Percentiles rank a stretch among this genome's conserved stretches.
phyloP scores from a whole-genome alignment of 2,113 vertebrate species.

The Malaclemys terrapin region DNA sequence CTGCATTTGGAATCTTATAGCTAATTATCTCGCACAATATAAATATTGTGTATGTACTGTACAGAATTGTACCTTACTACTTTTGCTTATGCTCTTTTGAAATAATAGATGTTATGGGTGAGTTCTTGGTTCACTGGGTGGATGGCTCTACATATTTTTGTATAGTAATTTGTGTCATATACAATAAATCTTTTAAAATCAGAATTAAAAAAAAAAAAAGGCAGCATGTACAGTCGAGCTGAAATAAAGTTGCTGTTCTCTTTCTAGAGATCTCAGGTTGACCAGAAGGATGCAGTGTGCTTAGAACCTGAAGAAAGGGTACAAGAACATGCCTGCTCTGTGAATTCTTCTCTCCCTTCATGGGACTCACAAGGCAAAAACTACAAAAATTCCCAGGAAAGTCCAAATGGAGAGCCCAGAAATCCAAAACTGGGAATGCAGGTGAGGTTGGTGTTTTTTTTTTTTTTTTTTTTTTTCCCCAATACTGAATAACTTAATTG shows the following conservation, averaged over 20 bases:
- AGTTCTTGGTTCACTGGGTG: neutral
- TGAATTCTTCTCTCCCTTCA: constrained; percentile 26
- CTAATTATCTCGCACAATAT: neutral
- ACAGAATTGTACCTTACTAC: neutral
- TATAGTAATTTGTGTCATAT: neutral
- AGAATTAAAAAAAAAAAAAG: neutral
- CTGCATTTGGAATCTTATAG: neutral
- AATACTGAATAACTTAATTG: neutral
- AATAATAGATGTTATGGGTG: neutral
- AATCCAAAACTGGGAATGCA: constrained; percentile 44
- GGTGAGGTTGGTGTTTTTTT: neutral
- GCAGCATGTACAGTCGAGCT: neutral
- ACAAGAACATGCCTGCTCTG: neutral
- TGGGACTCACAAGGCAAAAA: constrained; percentile 27
- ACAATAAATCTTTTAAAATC: neutral
- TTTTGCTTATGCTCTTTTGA: neutral
- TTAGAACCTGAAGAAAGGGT: constrained; percentile 6
- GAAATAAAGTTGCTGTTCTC: constrained; percentile 14
- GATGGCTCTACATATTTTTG: neutral
- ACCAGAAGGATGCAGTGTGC: constrained; percentile 12
- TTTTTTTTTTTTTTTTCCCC: too few relatives aligned
- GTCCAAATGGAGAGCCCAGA: neutral
- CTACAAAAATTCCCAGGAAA: constrained; percentile 2
- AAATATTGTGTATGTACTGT: neutral
- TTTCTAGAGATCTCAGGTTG: constrained; percentile 36